Evolutionary conservation across 1,140 invertebrate species (phyloP).

Genomic region (Chironomus tepperi): DNA sequence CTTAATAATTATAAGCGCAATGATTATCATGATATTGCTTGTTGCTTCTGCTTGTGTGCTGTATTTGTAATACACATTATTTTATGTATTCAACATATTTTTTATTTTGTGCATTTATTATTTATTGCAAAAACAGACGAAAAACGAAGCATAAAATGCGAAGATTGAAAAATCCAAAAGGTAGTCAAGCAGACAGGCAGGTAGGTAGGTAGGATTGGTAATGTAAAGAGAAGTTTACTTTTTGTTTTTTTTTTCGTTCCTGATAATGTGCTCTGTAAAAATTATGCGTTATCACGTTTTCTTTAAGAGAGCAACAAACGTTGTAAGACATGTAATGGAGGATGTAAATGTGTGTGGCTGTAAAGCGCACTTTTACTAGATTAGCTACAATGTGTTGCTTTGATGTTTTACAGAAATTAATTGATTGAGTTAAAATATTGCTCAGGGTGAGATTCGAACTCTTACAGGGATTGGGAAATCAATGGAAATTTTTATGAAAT

Average conservation of each 20-base stretch:
- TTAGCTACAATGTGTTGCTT: too few relatives aligned
- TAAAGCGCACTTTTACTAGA: too few relatives aligned
- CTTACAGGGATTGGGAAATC: too few relatives aligned
- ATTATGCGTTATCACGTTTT: conserved; percentile 13
- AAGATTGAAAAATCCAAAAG: not conserved
- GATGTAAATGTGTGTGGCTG: too few relatives aligned
- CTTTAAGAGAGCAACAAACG: too few relatives aligned
- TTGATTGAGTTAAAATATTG: too few relatives aligned
- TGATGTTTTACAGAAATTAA: too few relatives aligned
- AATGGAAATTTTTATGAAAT: too few relatives aligned
- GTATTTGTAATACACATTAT: not conserved
- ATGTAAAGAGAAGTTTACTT: too few relatives aligned
- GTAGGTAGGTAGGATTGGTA: not conserved
- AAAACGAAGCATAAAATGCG: not conserved
- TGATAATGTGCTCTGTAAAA: not conserved
- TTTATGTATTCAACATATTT: not conserved
- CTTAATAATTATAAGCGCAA: conserved; percentile 14
- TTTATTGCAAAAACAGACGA: conserved; percentile 4
- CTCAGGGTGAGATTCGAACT: too few relatives aligned
- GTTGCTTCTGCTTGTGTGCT: not conserved
- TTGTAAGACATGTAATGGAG: too few relatives aligned
- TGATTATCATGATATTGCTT: not conserved
- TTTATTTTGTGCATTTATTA: not conserved
- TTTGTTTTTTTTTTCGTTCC: not conserved
- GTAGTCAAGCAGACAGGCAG: not conserved